Evolutionary conservation across 2,113 vertebrate genomes (phyloP).

Genomic region (Todiramphus saurophagus): DNA sequence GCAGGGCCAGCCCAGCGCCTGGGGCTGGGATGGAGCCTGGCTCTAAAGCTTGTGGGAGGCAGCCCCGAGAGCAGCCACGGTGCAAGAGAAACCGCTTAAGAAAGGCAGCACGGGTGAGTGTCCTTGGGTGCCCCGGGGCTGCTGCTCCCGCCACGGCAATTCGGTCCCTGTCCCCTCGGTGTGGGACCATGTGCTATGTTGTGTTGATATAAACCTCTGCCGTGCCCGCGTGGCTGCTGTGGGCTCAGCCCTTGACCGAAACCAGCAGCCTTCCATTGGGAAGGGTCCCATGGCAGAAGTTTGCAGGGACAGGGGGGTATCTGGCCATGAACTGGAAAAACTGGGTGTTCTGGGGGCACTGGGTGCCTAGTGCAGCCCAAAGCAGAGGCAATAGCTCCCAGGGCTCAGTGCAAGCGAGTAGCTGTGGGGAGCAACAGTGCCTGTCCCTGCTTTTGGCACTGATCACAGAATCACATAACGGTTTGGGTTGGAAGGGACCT

Average conservation of each 20-base stretch:
- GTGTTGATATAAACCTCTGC: neutral
- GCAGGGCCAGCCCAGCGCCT: neutral
- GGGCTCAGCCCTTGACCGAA: neutral
- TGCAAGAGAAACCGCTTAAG: neutral
- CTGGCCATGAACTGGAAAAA: neutral
- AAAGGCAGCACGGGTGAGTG: neutral
- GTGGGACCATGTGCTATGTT: fast-evolving
- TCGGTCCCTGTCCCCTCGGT: fast-evolving
- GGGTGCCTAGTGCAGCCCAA: neutral
- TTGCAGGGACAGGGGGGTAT: neutral
- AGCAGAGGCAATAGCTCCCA: neutral
- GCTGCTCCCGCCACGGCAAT: neutral
- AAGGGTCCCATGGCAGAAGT: neutral
- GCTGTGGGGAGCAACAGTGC: fast-evolving
- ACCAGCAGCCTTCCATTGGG: fast-evolving
- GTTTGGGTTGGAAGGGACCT: no score
- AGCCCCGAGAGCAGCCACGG: fast-evolving
- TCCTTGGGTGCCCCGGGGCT: neutral
- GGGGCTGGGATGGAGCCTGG: neutral
- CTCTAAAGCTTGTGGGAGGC: conserved; percentile 11
- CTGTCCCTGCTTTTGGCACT: neutral
- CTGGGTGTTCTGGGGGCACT: neutral
- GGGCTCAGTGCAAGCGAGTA: neutral
- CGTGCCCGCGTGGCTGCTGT: neutral
- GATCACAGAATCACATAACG: no score